Percentiles rank a stretch among this genome's conserved stretches.
These are phyloP conservation scores for Drosophila baimaii DNA, from an alignment of 1,140 invertebrate species.

Conservation along the genomic window DNA sequence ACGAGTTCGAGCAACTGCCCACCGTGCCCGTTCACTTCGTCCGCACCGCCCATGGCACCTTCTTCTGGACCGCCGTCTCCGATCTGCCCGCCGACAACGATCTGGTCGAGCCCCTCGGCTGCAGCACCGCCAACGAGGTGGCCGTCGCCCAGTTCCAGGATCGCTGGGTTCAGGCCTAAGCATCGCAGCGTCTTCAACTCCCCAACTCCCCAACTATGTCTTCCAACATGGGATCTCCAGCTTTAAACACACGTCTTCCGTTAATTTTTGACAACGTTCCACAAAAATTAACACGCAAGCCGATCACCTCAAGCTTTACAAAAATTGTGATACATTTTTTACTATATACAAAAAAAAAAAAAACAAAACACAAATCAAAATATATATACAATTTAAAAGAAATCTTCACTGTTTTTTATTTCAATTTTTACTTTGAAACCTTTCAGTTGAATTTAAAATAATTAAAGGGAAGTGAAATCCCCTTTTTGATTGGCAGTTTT, in stretches of 20 bases:
- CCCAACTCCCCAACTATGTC: conserved; percentile 67
- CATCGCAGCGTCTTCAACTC: background rate
- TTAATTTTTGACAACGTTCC: conserved; percentile 56
- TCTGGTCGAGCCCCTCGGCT: conserved; percentile 77
- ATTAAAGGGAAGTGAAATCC: background rate
- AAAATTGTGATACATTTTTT: conserved; percentile 83
- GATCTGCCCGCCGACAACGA: conserved; percentile 84
- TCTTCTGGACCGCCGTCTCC: conserved; percentile 86
- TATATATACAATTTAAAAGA: conserved; percentile 72
- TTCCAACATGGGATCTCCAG: conserved; percentile 64
- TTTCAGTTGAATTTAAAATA: background rate
- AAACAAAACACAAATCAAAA: conserved; percentile 61
- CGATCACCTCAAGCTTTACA: conserved; percentile 74
- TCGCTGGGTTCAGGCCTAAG: conserved; percentile 85
- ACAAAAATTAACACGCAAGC: conserved; percentile 72
- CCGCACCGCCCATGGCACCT: conserved; percentile 86
- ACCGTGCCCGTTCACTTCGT: conserved; percentile 86
- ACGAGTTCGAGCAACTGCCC: conserved; percentile 84
- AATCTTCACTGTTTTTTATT: conserved; percentile 27
- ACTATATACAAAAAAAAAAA: conserved; percentile 42
- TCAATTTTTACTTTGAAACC: no score
- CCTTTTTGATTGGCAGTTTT: conserved; percentile 5
- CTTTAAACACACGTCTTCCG: conserved; percentile 69
- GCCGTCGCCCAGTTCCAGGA: conserved; percentile 80
- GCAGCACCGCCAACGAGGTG: conserved; percentile 84